Base-by-base conservation (phyloP, 2,888 invertebrate genomes). In the Drosophila sordidapex region DNA sequence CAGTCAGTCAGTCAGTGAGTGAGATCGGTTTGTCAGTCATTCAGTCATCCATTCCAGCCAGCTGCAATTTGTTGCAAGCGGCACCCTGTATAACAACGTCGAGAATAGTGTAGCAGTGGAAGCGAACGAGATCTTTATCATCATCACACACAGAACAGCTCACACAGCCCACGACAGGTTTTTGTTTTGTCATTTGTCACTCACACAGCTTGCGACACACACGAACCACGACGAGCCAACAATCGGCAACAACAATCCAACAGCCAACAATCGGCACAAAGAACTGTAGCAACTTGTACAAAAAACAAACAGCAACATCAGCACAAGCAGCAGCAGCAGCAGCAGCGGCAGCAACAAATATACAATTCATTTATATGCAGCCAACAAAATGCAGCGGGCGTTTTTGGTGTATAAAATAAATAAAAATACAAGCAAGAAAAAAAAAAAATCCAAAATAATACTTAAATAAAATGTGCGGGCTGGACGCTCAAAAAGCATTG, bases 111-210 rank as follows among this genome's bases (percentile, higher is more conserved):
- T 46, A 46, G 25, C 54, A 15, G 36, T 54, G 15, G 65, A 62
- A 74, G 52, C 74, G 70, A 69, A 65, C 89, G 72, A 89, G 84
- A 89, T 84, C 84, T 89, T 87, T 84, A 84, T 84, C 84, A 87
- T 68, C 88, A 83, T 70, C 83, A 81, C 74, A 81, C 74, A 54
- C 68, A 53, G 66, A 25, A 33, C 40, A 66, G 65, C 61, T 70
- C 85, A 88, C 61, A 76, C 85, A 88, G 88, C 89, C 92, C 91
- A 92, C 92, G 92, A 92, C 92, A 92, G 92, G 92, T 92, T 92
- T 91, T 92, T 91, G 89, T 91, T 92, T 92, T 92, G 92, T 92
- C 92, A 92, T 92, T 92, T 92, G 92, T 92, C 92, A 92, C 92
- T 92, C 92, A 92, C 85, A 89, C 91, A 88, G 89, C 87, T 89